These are phyloP conservation scores for Melanostoma mellinum DNA, from an alignment of 2,888 invertebrate genomes.

Conservation along the genomic window DNA sequence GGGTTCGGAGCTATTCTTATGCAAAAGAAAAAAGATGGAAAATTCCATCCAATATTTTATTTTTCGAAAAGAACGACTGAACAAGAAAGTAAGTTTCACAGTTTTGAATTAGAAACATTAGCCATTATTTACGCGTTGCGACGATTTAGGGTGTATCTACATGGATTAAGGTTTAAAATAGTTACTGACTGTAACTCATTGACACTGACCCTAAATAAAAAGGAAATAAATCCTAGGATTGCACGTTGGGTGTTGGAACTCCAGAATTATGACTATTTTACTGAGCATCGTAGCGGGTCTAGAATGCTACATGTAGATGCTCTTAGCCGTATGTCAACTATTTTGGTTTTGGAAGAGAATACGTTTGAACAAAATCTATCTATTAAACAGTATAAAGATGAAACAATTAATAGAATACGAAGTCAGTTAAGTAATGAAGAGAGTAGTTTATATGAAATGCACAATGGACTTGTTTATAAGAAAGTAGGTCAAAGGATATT, in stretches of 20 bases:
- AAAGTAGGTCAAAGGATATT: constrained; percentile 32
- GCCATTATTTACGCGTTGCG: constrained; percentile 21
- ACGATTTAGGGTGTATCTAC: constrained; percentile 1
- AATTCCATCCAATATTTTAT: constrained; percentile 38
- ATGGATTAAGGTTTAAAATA: constrained; percentile 45
- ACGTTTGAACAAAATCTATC: constrained; percentile 45
- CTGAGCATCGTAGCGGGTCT: constrained; percentile 69
- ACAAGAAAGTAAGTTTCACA: constrained; percentile 45
- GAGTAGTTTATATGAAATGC: constrained; percentile 11
- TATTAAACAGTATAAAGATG: constrained; percentile 13
- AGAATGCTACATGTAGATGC: constrained; percentile 55
- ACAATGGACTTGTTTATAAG: constrained; percentile 28
- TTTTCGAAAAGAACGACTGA: constrained; percentile 44
- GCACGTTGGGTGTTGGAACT: constrained; percentile 70
- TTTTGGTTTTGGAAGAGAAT: constrained; percentile 39
- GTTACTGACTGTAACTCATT: constrained; percentile 42
- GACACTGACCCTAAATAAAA: constrained; percentile 61
- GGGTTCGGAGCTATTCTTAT: constrained; percentile 30
- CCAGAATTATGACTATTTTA: constrained; percentile 65
- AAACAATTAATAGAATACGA: constrained; percentile 6
- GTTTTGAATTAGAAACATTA: constrained; percentile 10
- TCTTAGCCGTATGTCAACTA: constrained; percentile 31
- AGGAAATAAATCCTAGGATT: constrained; percentile 73
- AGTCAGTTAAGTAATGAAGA: constrained; percentile 20
- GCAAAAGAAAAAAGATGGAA: constrained; percentile 27